Evolutionary conservation across 2,888 invertebrate genomes (phyloP), one percentile per base, ranked within the genome.

Genomic region (Epsilonema sp.): DNA sequence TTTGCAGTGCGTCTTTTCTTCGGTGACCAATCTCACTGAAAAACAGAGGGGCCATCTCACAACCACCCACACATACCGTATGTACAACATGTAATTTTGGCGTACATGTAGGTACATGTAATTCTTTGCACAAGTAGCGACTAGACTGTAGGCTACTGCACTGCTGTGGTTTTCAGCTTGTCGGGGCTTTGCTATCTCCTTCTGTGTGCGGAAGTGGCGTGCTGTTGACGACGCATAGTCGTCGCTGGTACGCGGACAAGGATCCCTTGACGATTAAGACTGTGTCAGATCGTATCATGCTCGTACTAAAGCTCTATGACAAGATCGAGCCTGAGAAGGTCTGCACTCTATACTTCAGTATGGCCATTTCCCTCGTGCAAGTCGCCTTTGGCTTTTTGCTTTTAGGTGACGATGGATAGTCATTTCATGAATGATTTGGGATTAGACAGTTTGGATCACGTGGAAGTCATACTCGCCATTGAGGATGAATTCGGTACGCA

Each of bases 381-480:
- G 8, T 31, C 8, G 16, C 31, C 8, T 31, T 16, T 11, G 31
- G 8, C 31, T 31, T 8, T 31, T 31, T 31, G 8, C 8, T 31
- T 31, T 31, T 16, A 97, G 92, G 70, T 97, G 37, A 76, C 76
- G n/a, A 66, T 85, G 58, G 82, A 92, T 11, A 83, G 89, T 44
- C 92, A 97, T 71, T 94, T 99, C 69, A 82, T 87, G 60, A 87
- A 84, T 63, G 97, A 97, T 68, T 75, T 94, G 58, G 97, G 97
- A 26, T 73, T 99, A 54, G 97, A 99, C 67, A 94, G 94, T 1
- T 72, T 99, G 57, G 97, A 99, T 72, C 94, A 94, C 70, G 94
- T 99, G 41, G 97, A 99, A 72, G 81, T 99, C 46, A 89, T 99
- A 54, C 94, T 97, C 90, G 90, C 90, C 1, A 86, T 99, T 76